Conservation (phyloP, 2,888 invertebrate species). For the Candidula unifasciata region DNA sequence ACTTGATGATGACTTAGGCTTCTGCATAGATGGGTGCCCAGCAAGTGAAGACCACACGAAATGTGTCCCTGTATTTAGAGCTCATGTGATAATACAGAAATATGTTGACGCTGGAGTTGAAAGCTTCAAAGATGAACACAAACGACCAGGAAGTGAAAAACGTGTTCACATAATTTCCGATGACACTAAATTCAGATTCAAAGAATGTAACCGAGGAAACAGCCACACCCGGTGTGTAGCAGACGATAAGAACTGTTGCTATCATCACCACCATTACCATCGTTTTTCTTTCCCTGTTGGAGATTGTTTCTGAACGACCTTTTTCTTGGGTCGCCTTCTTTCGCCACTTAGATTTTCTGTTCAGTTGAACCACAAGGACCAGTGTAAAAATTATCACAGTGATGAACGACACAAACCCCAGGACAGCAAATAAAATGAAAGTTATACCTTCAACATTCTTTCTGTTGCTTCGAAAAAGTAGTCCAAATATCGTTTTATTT, state of each 20-base stretch:
- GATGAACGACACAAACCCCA: conserved; percentile 14
- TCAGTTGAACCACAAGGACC: neutral
- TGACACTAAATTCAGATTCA: neutral
- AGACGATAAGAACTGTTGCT: conserved; percentile 6
- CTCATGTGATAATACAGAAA: conserved; percentile 31
- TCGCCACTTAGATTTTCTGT: conserved; percentile 15
- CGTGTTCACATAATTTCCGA: neutral
- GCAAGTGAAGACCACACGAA: neutral
- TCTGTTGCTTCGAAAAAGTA: neutral
- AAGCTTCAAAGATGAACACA: conserved; percentile 15
- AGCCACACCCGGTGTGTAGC: neutral
- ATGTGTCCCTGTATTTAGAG: conserved; percentile 5
- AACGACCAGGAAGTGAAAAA: conserved; percentile 25
- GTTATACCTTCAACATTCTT: conserved; percentile 1
- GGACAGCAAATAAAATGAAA: conserved; percentile 1
- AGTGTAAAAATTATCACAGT: neutral
- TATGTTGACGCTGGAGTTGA: conserved; percentile 34
- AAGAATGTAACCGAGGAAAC: conserved; percentile 1
- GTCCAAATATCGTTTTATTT: conserved; percentile 9
- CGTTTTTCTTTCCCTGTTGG: conserved; percentile 7
- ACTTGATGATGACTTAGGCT: too few relatives aligned
- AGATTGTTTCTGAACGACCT: neutral
- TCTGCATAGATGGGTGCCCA: too few relatives aligned
- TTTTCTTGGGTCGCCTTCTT: neutral
- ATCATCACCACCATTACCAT: conserved; percentile 19